Base-by-base conservation (phyloP, 1,140 invertebrate species). In the Melitaea cinxia region DNA sequence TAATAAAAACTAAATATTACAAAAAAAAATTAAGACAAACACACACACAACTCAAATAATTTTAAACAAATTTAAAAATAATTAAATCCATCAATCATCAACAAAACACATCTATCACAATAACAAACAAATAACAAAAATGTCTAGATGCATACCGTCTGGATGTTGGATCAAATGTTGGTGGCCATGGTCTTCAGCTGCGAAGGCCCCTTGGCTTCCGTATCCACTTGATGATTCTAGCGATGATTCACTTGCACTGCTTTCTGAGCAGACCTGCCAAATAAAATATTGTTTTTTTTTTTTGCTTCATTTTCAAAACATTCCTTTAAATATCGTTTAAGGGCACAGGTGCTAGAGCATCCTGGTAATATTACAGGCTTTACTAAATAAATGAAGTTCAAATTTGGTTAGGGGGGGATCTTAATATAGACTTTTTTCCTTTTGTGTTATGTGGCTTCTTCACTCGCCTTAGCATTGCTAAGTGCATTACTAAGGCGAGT, bases 201-300 rank as follows among this genome's bases (percentile, higher is more conserved):
- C 86, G 70, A 89, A 92, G 7, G 94, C 94, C 19, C 93, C 94
- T 73, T 95, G 94, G 75, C 95, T 96, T 39, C 95, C 94, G 73
- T 95, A 96, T 7, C 94, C 95, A 78, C 94, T 95, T n/a, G 94
- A 95, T 0, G 95, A 95, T 71, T 95, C 95, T 35, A 95, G 76
- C 2, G 94, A 95, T 35, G 95, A 95, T 70, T 96, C 95, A 53
- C 94, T 95, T 1, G 94, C 95, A 65, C 94, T 94, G 62, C 93
- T 94, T 72, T 95, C 94, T 68, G 86, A 91, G 54, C 90, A 92
- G 0, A 91, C 89, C 90, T 92, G 77, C 0, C 80, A 73, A 63
- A 17, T 39, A 68, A 39, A 59, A 4, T 4, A n/a, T n/a, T n/a
- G n/a, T n/a, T n/a, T n/a, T n/a, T n/a, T n/a, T n/a, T n/a, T n/a